Evolutionary conservation across 2,888 invertebrate genomes (phyloP).

Genomic region (Tiliacea citrago): DNA sequence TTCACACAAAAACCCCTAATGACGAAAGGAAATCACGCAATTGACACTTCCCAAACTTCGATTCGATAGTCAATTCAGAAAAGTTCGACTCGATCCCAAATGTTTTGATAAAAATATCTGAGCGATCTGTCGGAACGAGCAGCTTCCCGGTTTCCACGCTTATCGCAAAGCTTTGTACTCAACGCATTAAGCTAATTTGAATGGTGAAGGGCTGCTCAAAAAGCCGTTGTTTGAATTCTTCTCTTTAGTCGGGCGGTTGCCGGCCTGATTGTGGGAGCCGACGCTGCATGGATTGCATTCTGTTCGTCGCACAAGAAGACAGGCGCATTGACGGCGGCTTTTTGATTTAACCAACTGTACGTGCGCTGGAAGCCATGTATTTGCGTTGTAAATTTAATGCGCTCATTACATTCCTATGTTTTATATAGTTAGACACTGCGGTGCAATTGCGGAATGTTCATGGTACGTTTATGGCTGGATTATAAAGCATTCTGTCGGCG

Average conservation of each 20-base stretch:
- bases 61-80: conserved; percentile 63
- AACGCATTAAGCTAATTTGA: conserved; percentile 90
- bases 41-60: conserved; percentile 68
- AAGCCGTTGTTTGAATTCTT: conserved; percentile 89
- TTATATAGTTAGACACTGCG: conserved; percentile 65
- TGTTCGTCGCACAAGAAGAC: conserved; percentile 84
- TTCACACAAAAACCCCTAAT: conserved; percentile 69
- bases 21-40: conserved; percentile 72
- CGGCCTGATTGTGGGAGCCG: conserved; percentile 85
- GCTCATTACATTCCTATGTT: conserved; percentile 73
- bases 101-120: conserved; percentile 79
- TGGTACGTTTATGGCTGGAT: conserved; percentile 63
- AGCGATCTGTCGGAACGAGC: conserved; percentile 75
- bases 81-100: conserved; percentile 70
- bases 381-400: conserved; percentile 76
- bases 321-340: conserved; percentile 83
- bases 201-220: conserved; percentile 87
- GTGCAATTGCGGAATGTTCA: conserved; percentile 66
- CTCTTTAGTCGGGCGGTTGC: conserved; percentile 83
- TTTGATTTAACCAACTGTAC: conserved; percentile 80
- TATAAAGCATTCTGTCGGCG: conserved; percentile 62
- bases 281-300: conserved; percentile 84
- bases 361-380: conserved; percentile 69
- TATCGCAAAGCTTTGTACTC: conserved; percentile 88
- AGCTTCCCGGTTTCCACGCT: conserved; percentile 82